Conservation (phyloP, 2,888 invertebrate genomes). For the Stenodera caucasica region DNA sequence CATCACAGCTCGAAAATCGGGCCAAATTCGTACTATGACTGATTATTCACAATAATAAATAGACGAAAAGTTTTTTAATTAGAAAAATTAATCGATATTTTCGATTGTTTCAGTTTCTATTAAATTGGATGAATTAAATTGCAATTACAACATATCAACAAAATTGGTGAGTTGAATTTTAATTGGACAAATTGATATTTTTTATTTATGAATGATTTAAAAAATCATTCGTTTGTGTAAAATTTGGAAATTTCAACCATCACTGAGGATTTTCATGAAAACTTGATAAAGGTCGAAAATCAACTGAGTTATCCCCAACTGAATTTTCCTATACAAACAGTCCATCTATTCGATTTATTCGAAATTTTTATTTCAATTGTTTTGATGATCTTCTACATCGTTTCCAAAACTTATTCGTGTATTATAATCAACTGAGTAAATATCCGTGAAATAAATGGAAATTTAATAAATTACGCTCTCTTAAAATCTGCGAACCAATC, state of each 20-base stretch:
- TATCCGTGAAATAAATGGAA: not conserved
- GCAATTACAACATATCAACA: constrained; percentile 22
- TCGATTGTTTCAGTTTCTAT: constrained; percentile 23
- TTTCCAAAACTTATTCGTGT: not conserved
- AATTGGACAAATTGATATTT: no score
- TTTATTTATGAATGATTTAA: no score
- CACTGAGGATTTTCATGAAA: not conserved
- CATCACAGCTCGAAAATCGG: constrained; percentile 13
- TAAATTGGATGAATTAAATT: constrained; percentile 23
- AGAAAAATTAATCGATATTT: no score
- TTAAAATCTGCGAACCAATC: not conserved
- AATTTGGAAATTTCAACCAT: no score
- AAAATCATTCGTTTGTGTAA: no score
- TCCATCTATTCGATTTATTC: no score
- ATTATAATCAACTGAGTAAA: not conserved
- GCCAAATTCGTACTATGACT: constrained; percentile 7
- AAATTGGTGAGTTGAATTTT: constrained; percentile 24
- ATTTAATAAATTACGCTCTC: not conserved
- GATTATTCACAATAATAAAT: no score
- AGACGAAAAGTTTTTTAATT: no score
- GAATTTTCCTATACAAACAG: not conserved
- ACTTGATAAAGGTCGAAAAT: not conserved
- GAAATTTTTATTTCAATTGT: not conserved
- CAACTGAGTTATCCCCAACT: not conserved
- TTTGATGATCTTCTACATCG: no score